Base-by-base conservation (phyloP, 2,797 vertebrate species). In the Carcharodon carcharias region DNA sequence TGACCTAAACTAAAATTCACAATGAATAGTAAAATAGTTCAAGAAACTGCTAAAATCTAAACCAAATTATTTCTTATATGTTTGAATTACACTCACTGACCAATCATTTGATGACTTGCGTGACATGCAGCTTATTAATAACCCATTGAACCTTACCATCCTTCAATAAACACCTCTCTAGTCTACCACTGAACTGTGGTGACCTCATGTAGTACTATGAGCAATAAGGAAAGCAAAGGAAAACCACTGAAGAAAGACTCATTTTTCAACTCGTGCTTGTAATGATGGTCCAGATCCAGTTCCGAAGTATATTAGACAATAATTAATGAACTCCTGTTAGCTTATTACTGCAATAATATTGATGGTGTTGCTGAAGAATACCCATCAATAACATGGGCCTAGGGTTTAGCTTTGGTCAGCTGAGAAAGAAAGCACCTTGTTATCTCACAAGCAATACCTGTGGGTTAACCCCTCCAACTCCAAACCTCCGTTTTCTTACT, bases 231-330 rank as follows among this genome's bases (percentile, higher is more conserved):
- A 54, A 69, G 45, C 23, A 95, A 73, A 73, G 67, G 18, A 77
- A 95, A 95, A 67, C n/a, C 3, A 7, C n/a, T 95, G 54, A 71
- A 54, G 69, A 56, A 95, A 77, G 94, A 95, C 11, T 95, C 94
- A 77, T 95, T 95, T 95, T 95, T 95, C 69, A 95, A 73, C 69
- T 77, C 31, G 35, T 35, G 69, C 16, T 95, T 71, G 50, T 54
- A 95, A 95, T 95, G 94, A 77, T 14, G 12, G 69, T 71, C 50
- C 31, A 56, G 26, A 35, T 54, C 16, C 9, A 56, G n/a, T 69
- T 95, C 65, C 71, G n/a, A 95, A 40, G 28, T 11, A 71, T 50
- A 73, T 95, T 95, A 95, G 50, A 95, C 50, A 56, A 12, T 56
- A 50, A 77, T 56, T 95, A 77, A 56, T 95, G 50, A 35, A 95